A percentile compares a stretch with the other conserved stretches of the same genome.
Evolutionary conservation across 2,888 invertebrate genomes (phyloP).

Genomic region (Erannis defoliaria): DNA sequence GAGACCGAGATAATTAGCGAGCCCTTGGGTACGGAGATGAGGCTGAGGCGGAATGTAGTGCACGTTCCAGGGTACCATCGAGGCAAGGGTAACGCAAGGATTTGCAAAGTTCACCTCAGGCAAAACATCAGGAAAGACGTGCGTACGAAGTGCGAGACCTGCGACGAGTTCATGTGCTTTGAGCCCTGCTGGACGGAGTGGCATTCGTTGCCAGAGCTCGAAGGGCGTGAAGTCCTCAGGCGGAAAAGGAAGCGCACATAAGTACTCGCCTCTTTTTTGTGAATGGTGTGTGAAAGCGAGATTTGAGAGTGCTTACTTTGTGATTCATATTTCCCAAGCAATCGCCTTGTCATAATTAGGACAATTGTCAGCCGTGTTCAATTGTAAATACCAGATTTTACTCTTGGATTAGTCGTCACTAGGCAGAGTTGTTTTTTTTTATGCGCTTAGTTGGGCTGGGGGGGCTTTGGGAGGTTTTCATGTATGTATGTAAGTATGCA

Average conservation of each 20-base stretch:
- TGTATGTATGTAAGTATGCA: too few relatives aligned
- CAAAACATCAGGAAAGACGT: not conserved
- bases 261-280: not conserved
- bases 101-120: not conserved
- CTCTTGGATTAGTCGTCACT: too few relatives aligned
- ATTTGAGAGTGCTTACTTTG: too few relatives aligned
- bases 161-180: not conserved
- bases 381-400: too few relatives aligned
- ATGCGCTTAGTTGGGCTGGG: too few relatives aligned
- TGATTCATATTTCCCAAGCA: too few relatives aligned
- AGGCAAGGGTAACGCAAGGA: not conserved
- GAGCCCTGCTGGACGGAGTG: not conserved
- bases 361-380: too few relatives aligned
- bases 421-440: too few relatives aligned
- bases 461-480: too few relatives aligned
- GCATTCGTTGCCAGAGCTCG: not conserved
- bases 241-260: not conserved
- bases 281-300: too few relatives aligned
- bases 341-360: too few relatives aligned
- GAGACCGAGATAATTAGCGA: not conserved
- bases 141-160: not conserved
- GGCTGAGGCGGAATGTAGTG: not conserved
- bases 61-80: not conserved
- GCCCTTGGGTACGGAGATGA: not conserved
- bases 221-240: not conserved